phyloP scores from a whole-genome alignment of 1,140 invertebrate genomes.

The Episyrphus balteatus region DNA sequence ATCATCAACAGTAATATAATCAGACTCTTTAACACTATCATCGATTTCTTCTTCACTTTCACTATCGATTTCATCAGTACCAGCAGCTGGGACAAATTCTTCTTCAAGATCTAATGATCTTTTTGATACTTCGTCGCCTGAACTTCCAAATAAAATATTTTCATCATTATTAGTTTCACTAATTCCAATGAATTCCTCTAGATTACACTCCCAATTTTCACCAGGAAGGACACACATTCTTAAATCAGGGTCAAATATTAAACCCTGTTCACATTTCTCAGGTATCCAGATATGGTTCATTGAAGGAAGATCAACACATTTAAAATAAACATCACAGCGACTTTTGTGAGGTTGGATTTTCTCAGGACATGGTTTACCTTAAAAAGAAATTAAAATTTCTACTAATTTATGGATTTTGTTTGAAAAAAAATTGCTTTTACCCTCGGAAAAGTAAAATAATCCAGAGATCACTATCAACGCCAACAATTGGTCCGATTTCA shows the following conservation, averaged over 20 bases:
- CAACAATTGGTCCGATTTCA: neutral
- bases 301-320: conserved; percentile 39
- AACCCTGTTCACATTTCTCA: conserved; percentile 38
- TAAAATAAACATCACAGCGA: conserved; percentile 41
- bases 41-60: neutral
- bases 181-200: conserved; percentile 1
- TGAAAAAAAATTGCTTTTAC: conserved; percentile 8
- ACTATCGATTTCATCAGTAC: neutral
- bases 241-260: conserved; percentile 40
- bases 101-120: neutral
- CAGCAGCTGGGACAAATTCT: no score
- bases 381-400: neutral
- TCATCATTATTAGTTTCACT: neutral
- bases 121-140: neutral
- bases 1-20: conserved; percentile 27
- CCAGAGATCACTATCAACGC: conserved; percentile 9
- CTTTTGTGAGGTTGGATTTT: conserved; percentile 38
- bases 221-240: conserved; percentile 39
- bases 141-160: neutral
- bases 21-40: neutral
- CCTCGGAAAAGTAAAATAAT: conserved; percentile 31
- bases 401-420: neutral
- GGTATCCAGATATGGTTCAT: conserved; percentile 41
- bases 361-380: conserved; percentile 39
- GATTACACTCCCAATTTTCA: conserved; percentile 36